Evolutionary conservation across 2,888 invertebrate genomes (phyloP), one percentile per base, ranked within the genome.

Genomic region (Drosophila parthenogenetica): DNA sequence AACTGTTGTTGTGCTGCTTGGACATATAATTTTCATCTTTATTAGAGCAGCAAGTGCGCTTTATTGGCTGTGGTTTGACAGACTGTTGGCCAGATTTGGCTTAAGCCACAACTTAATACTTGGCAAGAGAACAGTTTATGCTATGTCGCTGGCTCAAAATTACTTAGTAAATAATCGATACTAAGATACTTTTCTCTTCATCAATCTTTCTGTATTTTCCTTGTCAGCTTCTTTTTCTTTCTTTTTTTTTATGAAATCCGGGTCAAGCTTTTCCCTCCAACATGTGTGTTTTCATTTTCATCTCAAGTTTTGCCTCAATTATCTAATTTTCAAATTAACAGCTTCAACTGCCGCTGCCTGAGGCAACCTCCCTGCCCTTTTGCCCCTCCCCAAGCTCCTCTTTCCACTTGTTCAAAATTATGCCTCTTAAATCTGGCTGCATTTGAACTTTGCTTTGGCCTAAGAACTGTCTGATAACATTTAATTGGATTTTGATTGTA

Each of bases 271-370:
- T 77, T 57, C 61, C 19, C 22, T 29, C 29, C 8, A 8, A 8
- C 19, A 22, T 37, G 7, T 62, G 14, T 53, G 63, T 48, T 70
- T 77, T 68, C 62, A 51, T 74, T 77, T 79, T 77, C 74, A 70
- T 59, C 66, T 50, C 19, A 14, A 5, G 19, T 37, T 22, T 25
- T 61, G 61, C 64, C 70, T 71, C 77, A 83, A 83, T 83, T 81
- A 81, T 83, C 75, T 81, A 77, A 84, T 81, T 84, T 81, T 84
- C 77, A 79, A 81, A 84, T 82, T 84, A 84, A 84, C 81, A 84
- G 81, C 77, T 76, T 71, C 62, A 72, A 81, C 70, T 77, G 70
- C 57, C 54, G 19, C 43, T 32, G 69, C 81, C 77, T 42, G 43
- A 42, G 61, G 81, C 69, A 60, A 46, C 59, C 50, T 22, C 46